Evolutionary conservation across 1,140 invertebrate species (phyloP).

Genomic region (Cydia amplana): DNA sequence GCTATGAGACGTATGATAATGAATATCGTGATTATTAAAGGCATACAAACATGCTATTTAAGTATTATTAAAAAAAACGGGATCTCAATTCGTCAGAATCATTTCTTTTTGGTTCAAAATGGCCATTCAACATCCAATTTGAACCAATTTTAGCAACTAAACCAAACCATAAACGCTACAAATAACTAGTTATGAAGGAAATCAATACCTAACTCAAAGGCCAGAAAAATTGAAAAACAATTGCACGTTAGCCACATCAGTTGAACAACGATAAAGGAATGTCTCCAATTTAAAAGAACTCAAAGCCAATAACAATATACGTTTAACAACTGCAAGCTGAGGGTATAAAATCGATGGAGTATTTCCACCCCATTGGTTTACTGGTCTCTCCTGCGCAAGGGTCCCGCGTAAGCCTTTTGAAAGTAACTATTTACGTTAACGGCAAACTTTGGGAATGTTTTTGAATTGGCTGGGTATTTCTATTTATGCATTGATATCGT

Average conservation of each 20-base stretch:
- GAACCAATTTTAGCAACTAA: too few relatives aligned
- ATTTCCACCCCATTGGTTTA: constrained; percentile 52
- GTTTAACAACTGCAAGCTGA: constrained; percentile 55
- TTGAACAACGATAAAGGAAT: constrained; percentile 6
- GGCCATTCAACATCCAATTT: too few relatives aligned
- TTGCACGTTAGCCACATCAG: background rate
- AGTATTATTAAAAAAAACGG: too few relatives aligned
- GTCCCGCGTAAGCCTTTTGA: constrained; percentile 16
- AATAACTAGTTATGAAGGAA: too few relatives aligned
- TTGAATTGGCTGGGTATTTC: background rate
- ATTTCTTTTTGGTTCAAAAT: too few relatives aligned
- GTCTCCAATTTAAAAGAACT: constrained; percentile 10
- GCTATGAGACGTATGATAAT: too few relatives aligned
- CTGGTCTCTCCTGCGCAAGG: constrained; percentile 37
- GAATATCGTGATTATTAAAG: too few relatives aligned
- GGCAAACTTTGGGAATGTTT: constrained; percentile 1
- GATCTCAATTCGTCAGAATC: too few relatives aligned
- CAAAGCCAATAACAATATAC: constrained; percentile 55
- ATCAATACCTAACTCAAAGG: too few relatives aligned
- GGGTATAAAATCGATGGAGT: constrained; percentile 56
- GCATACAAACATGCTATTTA: too few relatives aligned
- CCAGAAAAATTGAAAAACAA: background rate
- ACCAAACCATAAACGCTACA: too few relatives aligned
- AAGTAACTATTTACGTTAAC: background rate
- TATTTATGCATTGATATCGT: background rate